A percentile compares a stretch with the other conserved stretches of the same genome.
Conservation (phyloP, 2,113 vertebrate species). For the Pipa parva region DNA sequence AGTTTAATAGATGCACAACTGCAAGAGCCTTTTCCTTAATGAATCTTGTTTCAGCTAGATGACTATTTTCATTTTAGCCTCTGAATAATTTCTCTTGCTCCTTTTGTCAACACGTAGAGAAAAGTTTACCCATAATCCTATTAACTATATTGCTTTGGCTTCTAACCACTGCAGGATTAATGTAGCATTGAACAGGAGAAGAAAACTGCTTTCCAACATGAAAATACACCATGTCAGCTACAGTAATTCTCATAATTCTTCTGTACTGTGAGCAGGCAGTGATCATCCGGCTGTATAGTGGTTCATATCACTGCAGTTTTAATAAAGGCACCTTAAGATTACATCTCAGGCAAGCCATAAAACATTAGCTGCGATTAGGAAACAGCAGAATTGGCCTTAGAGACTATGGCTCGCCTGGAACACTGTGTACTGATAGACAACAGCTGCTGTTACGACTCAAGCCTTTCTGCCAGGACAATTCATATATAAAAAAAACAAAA, state of each 20-base stretch:
- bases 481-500: no score
- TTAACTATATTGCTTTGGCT: constrained; percentile 24
- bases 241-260: constrained; percentile 30
- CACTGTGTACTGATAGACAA: background rate
- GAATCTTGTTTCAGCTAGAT: background rate
- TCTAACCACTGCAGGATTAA: constrained; percentile 13
- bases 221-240: constrained; percentile 11
- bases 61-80: constrained; percentile 3
- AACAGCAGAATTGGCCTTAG: constrained; percentile 4
- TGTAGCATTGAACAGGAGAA: background rate
- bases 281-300: background rate
- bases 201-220: background rate
- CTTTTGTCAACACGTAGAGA: background rate
- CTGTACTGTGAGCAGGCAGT: constrained; percentile 3
- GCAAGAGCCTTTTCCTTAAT: background rate
- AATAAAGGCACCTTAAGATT: constrained; percentile 11
- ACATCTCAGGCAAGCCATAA: constrained; percentile 5
- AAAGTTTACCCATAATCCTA: constrained; percentile 14
- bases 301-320: background rate
- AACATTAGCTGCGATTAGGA: background rate
- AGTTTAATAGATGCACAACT: no score
- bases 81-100: background rate
- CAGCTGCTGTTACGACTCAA: background rate
- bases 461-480: no score
- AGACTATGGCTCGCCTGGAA: background rate